These are phyloP conservation scores for Epinephelus lanceolatus DNA, from an alignment of 2,113 vertebrate species.

Conservation along the genomic window DNA sequence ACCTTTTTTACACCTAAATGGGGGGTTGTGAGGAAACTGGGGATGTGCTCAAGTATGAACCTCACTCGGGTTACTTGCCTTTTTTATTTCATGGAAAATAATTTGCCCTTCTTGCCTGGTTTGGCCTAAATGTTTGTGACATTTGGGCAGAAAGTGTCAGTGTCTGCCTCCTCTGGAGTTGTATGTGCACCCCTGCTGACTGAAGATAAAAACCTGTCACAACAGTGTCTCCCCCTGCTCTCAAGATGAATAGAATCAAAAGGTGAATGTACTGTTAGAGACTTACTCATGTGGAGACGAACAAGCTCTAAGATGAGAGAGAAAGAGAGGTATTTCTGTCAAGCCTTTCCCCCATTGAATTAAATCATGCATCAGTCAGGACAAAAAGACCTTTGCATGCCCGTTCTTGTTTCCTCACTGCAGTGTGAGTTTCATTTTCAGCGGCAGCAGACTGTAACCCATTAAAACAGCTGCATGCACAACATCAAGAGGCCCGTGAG, in stretches of 20 bases:
- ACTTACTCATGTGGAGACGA: conserved; percentile 2
- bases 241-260: conserved; percentile 30
- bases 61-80: not conserved
- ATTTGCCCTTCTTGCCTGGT: not conserved
- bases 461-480: not conserved
- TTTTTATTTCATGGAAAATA: not conserved
- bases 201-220: conserved; percentile 25
- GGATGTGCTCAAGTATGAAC: not conserved
- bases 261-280: conserved; percentile 15
- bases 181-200: conserved; percentile 22
- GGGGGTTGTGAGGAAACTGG: not conserved
- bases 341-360: not conserved
- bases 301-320: not conserved
- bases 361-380: not conserved
- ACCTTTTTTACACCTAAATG: not conserved
- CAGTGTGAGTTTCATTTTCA: conserved; percentile 25
- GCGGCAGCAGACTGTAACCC: not conserved
- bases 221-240: conserved; percentile 29
- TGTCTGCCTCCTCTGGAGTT: conserved; percentile 17
- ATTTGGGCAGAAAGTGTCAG: conserved; percentile 9
- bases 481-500: not conserved
- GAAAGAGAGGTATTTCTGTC: not conserved
- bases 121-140: not conserved
- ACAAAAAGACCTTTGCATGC: conserved; percentile 19
- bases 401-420: conserved; percentile 21